Percentiles rank a stretch among this genome's conserved stretches.
Evolutionary conservation across 1,140 invertebrate species (phyloP).

Genomic region (Megalopta genalis): DNA sequence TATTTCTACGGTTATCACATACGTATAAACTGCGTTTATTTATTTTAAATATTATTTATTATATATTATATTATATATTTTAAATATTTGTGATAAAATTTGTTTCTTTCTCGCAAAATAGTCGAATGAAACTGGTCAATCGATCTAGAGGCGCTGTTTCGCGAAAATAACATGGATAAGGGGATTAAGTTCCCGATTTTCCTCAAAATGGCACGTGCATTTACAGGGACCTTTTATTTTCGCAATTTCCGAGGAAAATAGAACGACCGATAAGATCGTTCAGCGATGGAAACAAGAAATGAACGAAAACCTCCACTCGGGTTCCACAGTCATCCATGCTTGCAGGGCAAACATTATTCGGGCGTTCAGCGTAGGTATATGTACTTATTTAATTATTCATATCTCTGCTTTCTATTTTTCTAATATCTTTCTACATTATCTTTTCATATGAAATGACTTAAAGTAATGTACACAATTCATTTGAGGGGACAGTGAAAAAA

Average conservation of each 20-base stretch:
- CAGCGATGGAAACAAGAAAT: not conserved
- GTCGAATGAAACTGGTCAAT: too few species aligned
- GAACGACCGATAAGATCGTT: not conserved
- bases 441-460: too few species aligned
- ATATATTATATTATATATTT: not conserved
- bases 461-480: too few species aligned
- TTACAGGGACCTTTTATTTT: not conserved
- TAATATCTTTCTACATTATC: too few species aligned
- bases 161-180: not conserved
- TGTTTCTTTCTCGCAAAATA: not conserved
- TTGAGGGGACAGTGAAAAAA: too few species aligned
- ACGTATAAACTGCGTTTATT: too few species aligned
- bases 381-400: not conserved
- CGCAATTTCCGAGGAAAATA: conserved; percentile 9
- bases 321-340: not conserved
- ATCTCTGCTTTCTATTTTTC: too few species aligned
- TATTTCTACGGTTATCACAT: not conserved
- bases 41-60: not conserved
- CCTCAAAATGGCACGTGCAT: not conserved
- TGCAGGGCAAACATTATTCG: not conserved
- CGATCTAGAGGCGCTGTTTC: not conserved
- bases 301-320: not conserved
- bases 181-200: not conserved
- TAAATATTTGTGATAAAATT: not conserved
- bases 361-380: not conserved